Evolutionary conservation across 2,888 invertebrate genomes (phyloP), one percentile per base, ranked within the genome.

Genomic region (Silvanus unidentatus): DNA sequence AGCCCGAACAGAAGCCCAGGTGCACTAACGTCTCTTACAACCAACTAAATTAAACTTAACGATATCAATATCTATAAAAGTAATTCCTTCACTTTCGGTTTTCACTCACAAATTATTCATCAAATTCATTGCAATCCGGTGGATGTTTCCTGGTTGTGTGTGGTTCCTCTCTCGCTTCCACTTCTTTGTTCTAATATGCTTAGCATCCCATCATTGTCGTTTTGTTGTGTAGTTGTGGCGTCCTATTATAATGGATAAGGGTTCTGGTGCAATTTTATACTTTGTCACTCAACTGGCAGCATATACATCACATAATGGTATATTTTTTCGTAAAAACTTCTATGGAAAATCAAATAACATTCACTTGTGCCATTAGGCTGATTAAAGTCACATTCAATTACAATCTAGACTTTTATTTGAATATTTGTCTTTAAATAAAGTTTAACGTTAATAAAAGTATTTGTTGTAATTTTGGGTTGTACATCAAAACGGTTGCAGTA

Each of bases 31-130:
- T 58, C 55, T 53, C 53, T 53, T 65, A 64, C 60, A 58, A 50
- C 56, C 55, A 34, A 57, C 59, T 60, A 57, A 68, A 68, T 68
- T 66, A 64, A 63, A 64, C 57, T 60, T 68, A 67, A 65, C 65
- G 61, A 66, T 66, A 66, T 69, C 64, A 64, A 65, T 66, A 65
- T 67, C 65, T 63, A 60, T 64, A 63, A 65, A 64, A 64, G 65
- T 65, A 60, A 63, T 65, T 65, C 63, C 62, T 58, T 65, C 66
- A 67, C 67, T 67, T 65, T 67, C 63, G 52, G 54, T 62, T 60
- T 59, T 53, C 47, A 42, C 42, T 45, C 16, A 16, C 46, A 49
- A 58, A 62, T 60, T 60, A 59, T 62, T 60, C 55, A 58, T 59
- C 55, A 44, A 49, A 40, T 22, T 44, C 47, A 45, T 45, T 44